phyloP scores from a whole-genome alignment of 2,888 invertebrate species.

The Vesta saturnalis region DNA sequence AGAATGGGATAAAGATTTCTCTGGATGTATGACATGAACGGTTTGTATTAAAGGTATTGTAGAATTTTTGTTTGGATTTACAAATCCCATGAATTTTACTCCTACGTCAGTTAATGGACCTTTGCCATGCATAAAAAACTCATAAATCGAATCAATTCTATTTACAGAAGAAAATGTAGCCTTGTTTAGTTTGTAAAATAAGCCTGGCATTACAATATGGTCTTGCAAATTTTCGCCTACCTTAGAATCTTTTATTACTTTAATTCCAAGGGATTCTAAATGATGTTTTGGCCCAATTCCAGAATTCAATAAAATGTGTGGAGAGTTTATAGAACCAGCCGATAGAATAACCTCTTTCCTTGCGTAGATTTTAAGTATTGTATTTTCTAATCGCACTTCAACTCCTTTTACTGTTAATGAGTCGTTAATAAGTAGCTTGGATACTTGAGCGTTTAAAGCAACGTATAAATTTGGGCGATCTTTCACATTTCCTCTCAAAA shows the following conservation, averaged over 20 bases:
- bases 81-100: not conserved
- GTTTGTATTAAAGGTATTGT: not conserved
- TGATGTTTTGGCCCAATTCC: not conserved
- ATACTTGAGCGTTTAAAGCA: slow-evolving; percentile 67
- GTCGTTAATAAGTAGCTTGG: slow-evolving; percentile 60
- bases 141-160: slow-evolving; percentile 49
- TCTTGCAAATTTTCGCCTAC: not conserved
- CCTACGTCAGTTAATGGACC: slow-evolving; percentile 63
- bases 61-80: not conserved
- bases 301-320: not conserved
- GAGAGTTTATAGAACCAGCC: not conserved
- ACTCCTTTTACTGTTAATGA: slow-evolving; percentile 56
- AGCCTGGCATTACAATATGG: slow-evolving; percentile 7
- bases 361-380: slow-evolving; percentile 31
- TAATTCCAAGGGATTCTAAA: not conserved
- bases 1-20: not conserved
- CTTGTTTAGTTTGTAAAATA: slow-evolving; percentile 7
- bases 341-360: not conserved
- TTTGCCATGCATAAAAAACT: slow-evolving; percentile 62
- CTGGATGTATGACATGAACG: not conserved
- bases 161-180: slow-evolving; percentile 6
- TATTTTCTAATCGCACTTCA: slow-evolving; percentile 52
- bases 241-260: not conserved
- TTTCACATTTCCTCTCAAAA: slow-evolving; percentile 58
- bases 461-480: slow-evolving; percentile 68